phyloP scores from a whole-genome alignment of 1,140 invertebrate genomes.

The Luehdorfia chinensis region DNA sequence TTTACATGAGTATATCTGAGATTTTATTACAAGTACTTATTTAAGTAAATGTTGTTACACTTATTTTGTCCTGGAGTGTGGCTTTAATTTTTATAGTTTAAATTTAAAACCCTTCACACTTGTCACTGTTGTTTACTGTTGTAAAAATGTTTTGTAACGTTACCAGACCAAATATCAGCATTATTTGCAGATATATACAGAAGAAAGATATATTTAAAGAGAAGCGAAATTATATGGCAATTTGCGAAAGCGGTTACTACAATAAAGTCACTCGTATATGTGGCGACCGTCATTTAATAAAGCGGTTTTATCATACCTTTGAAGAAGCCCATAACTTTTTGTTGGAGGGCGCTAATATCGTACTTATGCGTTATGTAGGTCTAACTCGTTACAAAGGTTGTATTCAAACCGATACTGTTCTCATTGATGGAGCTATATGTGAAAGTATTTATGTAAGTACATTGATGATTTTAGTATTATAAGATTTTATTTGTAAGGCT shows the following conservation, averaged over 20 bases:
- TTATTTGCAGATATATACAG: conserved; percentile 51
- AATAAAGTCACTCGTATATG: conserved; percentile 69
- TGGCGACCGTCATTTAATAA: conserved; percentile 50
- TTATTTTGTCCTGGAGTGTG: too few species aligned
- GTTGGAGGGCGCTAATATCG: conserved; percentile 79
- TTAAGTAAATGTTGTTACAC: too few species aligned
- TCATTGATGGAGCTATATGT: conserved; percentile 78
- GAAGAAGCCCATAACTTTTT: conserved; percentile 69
- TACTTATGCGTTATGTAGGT: conserved; percentile 79
- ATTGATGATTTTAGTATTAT: neutral
- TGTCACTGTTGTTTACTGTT: too few species aligned
- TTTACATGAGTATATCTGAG: too few species aligned
- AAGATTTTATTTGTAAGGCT: too few species aligned
- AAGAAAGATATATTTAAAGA: conserved; percentile 60
- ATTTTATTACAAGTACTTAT: too few species aligned
- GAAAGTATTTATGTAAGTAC: conserved; percentile 79
- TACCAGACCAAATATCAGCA: too few species aligned
- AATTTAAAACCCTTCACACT: too few species aligned
- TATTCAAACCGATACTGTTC: conserved; percentile 75
- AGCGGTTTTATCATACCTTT: conserved; percentile 60
- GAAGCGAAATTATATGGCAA: conserved; percentile 70
- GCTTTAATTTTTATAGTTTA: too few species aligned
- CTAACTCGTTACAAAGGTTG: conserved; percentile 74
- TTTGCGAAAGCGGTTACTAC: conserved; percentile 68
- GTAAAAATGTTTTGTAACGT: too few species aligned